Evolutionary conservation across 2,888 invertebrate genomes (phyloP).

Genomic region (Phrixothrix hirtus): DNA sequence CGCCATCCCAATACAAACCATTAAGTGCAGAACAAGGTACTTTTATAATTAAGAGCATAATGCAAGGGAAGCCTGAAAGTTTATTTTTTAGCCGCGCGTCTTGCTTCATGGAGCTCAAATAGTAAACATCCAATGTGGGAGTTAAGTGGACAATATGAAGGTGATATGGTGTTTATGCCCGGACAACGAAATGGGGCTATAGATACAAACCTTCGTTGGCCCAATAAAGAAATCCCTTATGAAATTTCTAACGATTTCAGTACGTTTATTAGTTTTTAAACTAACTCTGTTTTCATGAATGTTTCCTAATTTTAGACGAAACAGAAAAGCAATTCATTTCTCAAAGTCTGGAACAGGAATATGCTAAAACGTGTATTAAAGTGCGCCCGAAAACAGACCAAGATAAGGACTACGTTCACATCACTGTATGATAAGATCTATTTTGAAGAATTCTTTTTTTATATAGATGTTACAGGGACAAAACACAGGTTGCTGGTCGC

Average conservation of each 20-base stretch:
- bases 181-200: neutral
- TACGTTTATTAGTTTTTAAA: neutral
- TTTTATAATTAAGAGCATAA: too few species aligned
- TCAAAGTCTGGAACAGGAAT: neutral
- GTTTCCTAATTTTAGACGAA: conserved; percentile 8
- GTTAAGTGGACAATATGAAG: neutral
- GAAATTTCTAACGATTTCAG: conserved; percentile 2
- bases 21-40: too few species aligned
- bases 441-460: neutral
- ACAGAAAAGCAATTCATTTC: conserved; percentile 3
- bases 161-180: neutral
- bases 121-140: too few species aligned
- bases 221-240: conserved; percentile 1
- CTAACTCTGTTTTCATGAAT: neutral
- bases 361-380: conserved; percentile 11
- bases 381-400: neutral
- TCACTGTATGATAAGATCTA: conserved; percentile 7
- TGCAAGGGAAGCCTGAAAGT: too few species aligned
- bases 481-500: conserved; percentile 7
- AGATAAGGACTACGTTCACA: conserved; percentile 16
- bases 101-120: too few species aligned
- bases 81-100: too few species aligned
- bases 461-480: conserved; percentile 7
- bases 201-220: neutral
- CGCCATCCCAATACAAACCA: too few species aligned